phyloP scores from a whole-genome alignment of 1,140 invertebrate genomes.

The Drosophila sulfurigaster region DNA sequence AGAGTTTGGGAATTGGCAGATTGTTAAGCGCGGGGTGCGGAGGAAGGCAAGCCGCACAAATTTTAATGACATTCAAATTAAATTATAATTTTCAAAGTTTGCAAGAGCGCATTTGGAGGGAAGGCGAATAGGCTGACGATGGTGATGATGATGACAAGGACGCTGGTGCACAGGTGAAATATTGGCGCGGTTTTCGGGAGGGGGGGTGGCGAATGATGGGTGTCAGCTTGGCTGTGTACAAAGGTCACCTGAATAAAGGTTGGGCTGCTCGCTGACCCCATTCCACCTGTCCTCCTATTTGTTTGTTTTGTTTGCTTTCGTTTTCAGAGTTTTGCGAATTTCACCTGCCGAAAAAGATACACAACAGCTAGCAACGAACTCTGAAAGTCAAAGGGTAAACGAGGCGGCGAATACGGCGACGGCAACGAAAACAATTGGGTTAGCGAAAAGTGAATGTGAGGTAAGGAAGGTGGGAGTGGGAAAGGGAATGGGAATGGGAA shows the following conservation, averaged over 20 bases:
- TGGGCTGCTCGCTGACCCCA: constrained; percentile 27
- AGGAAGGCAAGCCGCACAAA: constrained; percentile 57
- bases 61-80: constrained; percentile 83
- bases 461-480: background rate
- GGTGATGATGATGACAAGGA: constrained; percentile 69
- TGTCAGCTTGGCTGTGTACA: constrained; percentile 42
- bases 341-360: constrained; percentile 67
- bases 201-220: constrained; percentile 3
- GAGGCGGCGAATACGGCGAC: constrained; percentile 47
- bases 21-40: background rate
- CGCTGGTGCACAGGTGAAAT: constrained; percentile 62
- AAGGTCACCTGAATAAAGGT: constrained; percentile 54
- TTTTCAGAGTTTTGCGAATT: constrained; percentile 74
- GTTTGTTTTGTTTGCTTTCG: constrained; percentile 71
- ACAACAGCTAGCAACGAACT: constrained; percentile 63
- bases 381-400: constrained; percentile 80
- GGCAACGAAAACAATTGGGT: constrained; percentile 45
- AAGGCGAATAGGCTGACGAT: constrained; percentile 7
- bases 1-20: background rate
- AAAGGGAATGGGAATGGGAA: background rate
- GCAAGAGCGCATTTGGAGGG: constrained; percentile 19
- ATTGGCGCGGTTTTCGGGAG: background rate
- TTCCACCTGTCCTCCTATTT: constrained; percentile 26
- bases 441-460: constrained; percentile 16
- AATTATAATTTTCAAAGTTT: constrained; percentile 83